Conservation (phyloP, 2,113 vertebrate genomes). For the Castor canadensis region DNA sequence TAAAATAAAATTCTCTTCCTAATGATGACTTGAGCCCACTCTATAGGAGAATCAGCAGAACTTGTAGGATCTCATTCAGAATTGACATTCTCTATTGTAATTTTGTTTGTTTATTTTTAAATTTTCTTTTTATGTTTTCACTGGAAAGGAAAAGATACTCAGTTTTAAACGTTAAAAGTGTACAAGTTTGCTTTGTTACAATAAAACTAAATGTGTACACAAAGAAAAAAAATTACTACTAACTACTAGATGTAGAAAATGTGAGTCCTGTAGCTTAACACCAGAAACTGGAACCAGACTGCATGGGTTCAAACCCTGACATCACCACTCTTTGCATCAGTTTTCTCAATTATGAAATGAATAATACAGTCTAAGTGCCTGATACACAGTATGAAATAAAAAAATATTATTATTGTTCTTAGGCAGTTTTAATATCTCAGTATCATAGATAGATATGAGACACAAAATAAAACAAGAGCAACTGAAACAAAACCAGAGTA, state of each 20-base stretch:
- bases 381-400: background rate
- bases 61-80: no score
- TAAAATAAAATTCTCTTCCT: no score
- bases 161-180: no score
- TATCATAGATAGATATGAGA: background rate
- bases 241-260: background rate
- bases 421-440: constrained; percentile 18
- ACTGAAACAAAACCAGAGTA: background rate
- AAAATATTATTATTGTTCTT: background rate
- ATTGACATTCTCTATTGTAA: no score
- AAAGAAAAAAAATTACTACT: background rate
- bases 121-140: no score
- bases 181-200: no score
- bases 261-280: background rate
- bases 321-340: background rate
- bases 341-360: background rate
- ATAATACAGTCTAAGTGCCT: background rate
- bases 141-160: no score
- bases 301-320: background rate
- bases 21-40: no score
- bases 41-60: no score
- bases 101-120: no score
- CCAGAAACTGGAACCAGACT: background rate
- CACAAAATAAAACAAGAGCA: constrained; percentile 5
- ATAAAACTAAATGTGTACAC: no score